phyloP scores from a whole-genome alignment of 2,113 vertebrate genomes.

The Prionailurus viverrinus region DNA sequence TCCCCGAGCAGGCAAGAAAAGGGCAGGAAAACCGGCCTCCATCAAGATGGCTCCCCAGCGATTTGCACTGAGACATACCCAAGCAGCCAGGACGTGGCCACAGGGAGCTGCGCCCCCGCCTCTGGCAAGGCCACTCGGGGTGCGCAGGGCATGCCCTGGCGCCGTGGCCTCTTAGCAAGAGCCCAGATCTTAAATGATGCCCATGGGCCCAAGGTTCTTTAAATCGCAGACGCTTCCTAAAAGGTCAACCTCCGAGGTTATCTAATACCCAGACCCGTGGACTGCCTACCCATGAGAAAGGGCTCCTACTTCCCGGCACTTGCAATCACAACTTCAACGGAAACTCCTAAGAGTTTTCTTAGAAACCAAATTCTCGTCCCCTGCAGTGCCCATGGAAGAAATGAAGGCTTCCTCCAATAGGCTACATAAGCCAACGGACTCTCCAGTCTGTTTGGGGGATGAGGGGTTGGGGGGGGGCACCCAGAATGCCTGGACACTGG shows the following conservation, averaged over 20 bases:
- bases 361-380: not conserved
- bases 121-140: fast-evolving
- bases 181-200: not conserved
- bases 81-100: not conserved
- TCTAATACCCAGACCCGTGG: not conserved
- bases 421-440: not conserved
- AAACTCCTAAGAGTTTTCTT: not conserved
- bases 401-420: not conserved
- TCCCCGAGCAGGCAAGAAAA: not conserved
- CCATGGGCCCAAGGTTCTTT: not conserved
- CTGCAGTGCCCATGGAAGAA: not conserved
- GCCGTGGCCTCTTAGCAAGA: not conserved
- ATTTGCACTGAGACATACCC: fast-evolving
- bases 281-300: not conserved
- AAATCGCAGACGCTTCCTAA: not conserved
- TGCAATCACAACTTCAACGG: not conserved
- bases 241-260: not conserved
- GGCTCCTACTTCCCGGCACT: not conserved
- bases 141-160: not conserved
- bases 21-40: not conserved
- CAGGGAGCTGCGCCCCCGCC: fast-evolving
- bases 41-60: fast-evolving
- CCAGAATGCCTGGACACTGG: not conserved
- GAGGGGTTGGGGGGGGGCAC: not conserved
- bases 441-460: not conserved